Conservation (phyloP, 92 coral and sea anemone species). For the Porites lobata region DNA sequence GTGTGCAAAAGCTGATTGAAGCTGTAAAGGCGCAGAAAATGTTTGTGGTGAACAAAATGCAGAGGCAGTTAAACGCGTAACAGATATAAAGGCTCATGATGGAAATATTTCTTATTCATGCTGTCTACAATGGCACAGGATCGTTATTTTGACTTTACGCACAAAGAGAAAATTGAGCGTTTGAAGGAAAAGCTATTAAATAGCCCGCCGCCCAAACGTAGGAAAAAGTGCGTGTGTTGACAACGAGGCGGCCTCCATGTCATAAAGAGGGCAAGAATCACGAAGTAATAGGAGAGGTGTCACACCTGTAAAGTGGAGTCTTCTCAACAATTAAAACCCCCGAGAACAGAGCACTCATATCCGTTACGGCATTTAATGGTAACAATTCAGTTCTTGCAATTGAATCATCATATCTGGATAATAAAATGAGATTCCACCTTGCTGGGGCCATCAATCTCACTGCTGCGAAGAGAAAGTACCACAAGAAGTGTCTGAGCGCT, state of each 20-base stretch:
- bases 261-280: not conserved
- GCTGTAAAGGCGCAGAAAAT: not conserved
- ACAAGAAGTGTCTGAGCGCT: constrained; percentile 30
- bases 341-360: constrained; percentile 3
- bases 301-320: constrained; percentile 25
- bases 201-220: constrained; percentile 2
- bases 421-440: constrained; percentile 37
- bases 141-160: constrained; percentile 51
- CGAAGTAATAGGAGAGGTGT: constrained; percentile 20
- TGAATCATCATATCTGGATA: constrained; percentile 23
- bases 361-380: constrained; percentile 35
- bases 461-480: constrained; percentile 26
- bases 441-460: constrained; percentile 42
- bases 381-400: constrained; percentile 28
- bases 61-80: constrained; percentile 41
- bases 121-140: constrained; percentile 42
- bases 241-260: not conserved
- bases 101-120: not conserved
- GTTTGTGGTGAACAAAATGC: constrained; percentile 15
- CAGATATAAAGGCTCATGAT: not conserved
- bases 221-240: not conserved
- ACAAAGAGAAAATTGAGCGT: constrained; percentile 46
- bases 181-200: constrained; percentile 10
- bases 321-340: constrained; percentile 30
- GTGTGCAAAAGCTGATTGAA: not conserved